Conservation (phyloP, 1,140 invertebrate species). For the Druon quercuslanigerum region DNA sequence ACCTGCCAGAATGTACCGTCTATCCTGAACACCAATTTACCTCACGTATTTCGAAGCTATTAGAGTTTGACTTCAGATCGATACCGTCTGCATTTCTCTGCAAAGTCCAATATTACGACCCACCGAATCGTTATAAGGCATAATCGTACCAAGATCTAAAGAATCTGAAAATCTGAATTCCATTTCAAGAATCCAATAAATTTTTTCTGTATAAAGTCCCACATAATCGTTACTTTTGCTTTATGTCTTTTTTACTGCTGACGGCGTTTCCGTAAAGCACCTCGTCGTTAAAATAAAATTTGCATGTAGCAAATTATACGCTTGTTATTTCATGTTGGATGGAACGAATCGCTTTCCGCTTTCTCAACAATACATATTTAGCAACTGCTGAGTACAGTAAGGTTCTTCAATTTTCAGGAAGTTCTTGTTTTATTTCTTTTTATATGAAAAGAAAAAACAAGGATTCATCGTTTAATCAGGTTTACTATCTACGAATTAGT, state of each 20-base stretch:
- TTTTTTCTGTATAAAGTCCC: neutral
- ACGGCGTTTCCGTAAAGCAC: slow-evolving; percentile 4
- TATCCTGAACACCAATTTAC: slow-evolving; percentile 41
- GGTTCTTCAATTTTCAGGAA: neutral
- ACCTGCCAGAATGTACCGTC: slow-evolving; percentile 7
- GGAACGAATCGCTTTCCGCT: slow-evolving; percentile 2
- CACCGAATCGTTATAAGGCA: neutral
- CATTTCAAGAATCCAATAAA: neutral
- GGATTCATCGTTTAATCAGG: too few relatives aligned
- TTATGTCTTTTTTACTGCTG: neutral
- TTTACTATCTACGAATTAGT: too few relatives aligned
- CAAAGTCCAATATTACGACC: slow-evolving; percentile 53
- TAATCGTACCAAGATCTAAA: neutral
- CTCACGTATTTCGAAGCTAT: slow-evolving; percentile 60
- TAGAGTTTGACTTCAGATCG: slow-evolving; percentile 64
- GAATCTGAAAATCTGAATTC: neutral
- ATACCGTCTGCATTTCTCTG: slow-evolving; percentile 61
- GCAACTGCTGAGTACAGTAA: neutral
- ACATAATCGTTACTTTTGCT: neutral
- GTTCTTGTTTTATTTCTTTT: too few relatives aligned
- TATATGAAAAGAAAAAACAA: too few relatives aligned
- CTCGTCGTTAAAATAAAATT: slow-evolving; percentile 17
- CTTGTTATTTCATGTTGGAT: slow-evolving; percentile 5
- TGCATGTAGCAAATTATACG: slow-evolving; percentile 21
- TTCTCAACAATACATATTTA: neutral